Evolutionary conservation across 1,140 invertebrate species (phyloP), one percentile per base, ranked within the genome.

Genomic region (Zaprionus vittiger): DNA sequence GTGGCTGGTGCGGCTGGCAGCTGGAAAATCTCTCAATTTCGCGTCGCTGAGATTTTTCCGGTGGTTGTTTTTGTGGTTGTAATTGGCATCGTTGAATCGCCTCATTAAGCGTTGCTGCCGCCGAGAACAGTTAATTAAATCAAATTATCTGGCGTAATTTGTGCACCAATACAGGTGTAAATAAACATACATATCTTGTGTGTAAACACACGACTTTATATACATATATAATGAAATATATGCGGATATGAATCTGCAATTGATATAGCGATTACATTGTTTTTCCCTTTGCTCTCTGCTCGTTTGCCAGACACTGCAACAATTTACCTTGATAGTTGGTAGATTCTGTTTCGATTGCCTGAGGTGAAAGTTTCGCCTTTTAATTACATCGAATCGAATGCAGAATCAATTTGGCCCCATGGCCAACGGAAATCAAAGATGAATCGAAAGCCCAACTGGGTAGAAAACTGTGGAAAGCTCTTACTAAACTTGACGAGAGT

Each of bases 41-140:
- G 24, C 54, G 37, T 28, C 12, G 24, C 28, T 41, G 59, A 60
- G 63, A 72, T 49, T 74, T 68, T 74, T 73, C 47, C 20, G 59
- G 17, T 73, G 64, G 70, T 64, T 63, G 61, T 38, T 64, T 57
- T 12, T 47, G 54, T 62, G 55, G 15, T 60, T 71, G 34, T 64
- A 76, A 76, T 76, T 76, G 68, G 44, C 34, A 60, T 63, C 68
- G 61, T 71, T 76, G 73, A 76, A 63, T 60, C 24, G 67, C 55
- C 59, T 71, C 73, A 71, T 71, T 71, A 71, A 44, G 44, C 34
- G 31, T 22, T 54, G 24, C 68, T 52, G 17, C 31, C 59, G n/a
- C 7, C 7, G 41, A 47, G 54, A 64, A 44, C 60, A 71, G 44
- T 69, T 64, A 76, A 76, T 76, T 71, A 44, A 71, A 64, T 76